phyloP scores from a whole-genome alignment of 2,113 vertebrate genomes.

The Nothocercus julius region DNA sequence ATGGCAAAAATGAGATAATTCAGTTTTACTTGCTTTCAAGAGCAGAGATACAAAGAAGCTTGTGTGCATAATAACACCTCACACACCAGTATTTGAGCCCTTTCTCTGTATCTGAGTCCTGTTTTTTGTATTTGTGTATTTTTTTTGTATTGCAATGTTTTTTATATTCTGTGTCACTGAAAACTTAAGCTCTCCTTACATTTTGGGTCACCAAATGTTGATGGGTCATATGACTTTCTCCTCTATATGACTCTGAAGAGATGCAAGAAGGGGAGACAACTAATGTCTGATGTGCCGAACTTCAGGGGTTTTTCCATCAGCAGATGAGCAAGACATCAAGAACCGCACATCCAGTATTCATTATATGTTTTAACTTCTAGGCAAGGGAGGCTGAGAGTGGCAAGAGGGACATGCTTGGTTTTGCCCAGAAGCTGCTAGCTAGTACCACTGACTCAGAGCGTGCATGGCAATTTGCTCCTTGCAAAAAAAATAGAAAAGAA shows the following conservation, averaged over 20 bases:
- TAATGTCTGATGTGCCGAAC: neutral
- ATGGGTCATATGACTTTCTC: neutral
- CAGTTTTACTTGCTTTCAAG: neutral
- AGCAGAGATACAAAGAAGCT: neutral
- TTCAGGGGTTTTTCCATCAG: neutral
- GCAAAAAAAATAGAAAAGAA: neutral
- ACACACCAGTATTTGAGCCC: neutral
- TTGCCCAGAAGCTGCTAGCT: neutral
- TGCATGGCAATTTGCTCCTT: neutral
- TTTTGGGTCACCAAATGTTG: neutral
- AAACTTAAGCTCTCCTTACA: neutral
- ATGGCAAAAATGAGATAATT: neutral
- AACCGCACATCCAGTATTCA: fast-evolving
- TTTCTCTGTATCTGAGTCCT: neutral
- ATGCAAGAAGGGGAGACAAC: neutral
- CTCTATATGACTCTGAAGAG: neutral
- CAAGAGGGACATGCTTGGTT: neutral
- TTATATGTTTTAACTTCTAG: neutral
- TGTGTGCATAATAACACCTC: neutral
- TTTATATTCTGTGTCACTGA: neutral
- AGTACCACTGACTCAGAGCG: neutral
- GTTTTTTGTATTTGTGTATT: too few relatives aligned
- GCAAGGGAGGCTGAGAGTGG: neutral
- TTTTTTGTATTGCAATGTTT: neutral
- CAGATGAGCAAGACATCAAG: neutral